phyloP scores from a whole-genome alignment of 2,797 vertebrate genomes.

The Tapera naevia region DNA sequence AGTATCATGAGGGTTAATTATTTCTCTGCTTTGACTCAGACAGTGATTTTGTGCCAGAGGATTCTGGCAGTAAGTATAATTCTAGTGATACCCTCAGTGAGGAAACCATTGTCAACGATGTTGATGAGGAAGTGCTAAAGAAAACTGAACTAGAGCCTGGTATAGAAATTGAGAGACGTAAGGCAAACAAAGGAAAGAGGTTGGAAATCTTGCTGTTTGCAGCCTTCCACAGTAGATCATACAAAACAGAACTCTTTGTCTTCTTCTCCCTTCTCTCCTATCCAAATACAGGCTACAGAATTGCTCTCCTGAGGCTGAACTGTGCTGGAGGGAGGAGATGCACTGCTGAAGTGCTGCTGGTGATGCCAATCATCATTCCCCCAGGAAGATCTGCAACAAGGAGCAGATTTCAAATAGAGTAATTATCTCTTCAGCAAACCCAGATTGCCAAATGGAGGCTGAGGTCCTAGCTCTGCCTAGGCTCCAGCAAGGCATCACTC shows the following conservation, averaged over 20 bases:
- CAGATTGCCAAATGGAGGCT: background rate
- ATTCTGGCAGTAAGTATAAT: slow-evolving; percentile 71
- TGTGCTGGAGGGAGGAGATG: slow-evolving; percentile 1
- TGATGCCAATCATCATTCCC: background rate
- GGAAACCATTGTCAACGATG: slow-evolving; percentile 54
- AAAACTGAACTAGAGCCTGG: slow-evolving; percentile 35
- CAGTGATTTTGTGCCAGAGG: slow-evolving; percentile 71
- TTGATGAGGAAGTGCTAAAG: slow-evolving; percentile 53
- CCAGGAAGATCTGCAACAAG: background rate
- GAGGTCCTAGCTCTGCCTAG: background rate
- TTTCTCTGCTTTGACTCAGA: slow-evolving; percentile 74
- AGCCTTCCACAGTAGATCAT: slow-evolving; percentile 22
- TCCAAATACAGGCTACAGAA: slow-evolving; percentile 37
- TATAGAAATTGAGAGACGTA: slow-evolving; percentile 36
- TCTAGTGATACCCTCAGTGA: slow-evolving; percentile 63
- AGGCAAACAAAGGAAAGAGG: slow-evolving; percentile 47
- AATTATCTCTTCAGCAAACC: background rate
- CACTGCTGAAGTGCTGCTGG: background rate
- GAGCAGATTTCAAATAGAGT: slow-evolving; percentile 1
- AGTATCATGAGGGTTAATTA: slow-evolving; percentile 73
- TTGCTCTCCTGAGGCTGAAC: slow-evolving; percentile 30
- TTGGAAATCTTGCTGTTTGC: slow-evolving; percentile 29
- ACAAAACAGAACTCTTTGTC: slow-evolving; percentile 8
- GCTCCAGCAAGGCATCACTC: background rate
- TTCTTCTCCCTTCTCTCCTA: background rate